Evolutionary conservation across 1,140 invertebrate genomes (phyloP).

Genomic region (Protaetia brevitarsis): DNA sequence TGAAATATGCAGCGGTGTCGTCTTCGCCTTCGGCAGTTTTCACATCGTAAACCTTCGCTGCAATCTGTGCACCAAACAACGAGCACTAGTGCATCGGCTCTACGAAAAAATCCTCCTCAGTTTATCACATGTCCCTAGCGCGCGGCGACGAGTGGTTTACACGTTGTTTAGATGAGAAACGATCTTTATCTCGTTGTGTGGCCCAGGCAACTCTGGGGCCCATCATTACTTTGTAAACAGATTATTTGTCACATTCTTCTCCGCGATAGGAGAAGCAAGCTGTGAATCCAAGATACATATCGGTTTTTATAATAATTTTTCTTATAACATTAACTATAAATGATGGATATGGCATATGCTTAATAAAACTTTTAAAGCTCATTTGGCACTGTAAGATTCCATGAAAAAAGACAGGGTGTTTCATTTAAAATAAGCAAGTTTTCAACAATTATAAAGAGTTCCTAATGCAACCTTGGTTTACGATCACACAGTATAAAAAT

Average conservation of each 20-base stretch:
- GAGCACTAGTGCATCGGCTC: not conserved
- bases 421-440: no score
- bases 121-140: conserved; percentile 34
- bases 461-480: no score
- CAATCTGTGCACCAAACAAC: not conserved
- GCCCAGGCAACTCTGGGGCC: conserved; percentile 24
- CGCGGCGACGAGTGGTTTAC: conserved; percentile 33
- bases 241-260: conserved; percentile 29
- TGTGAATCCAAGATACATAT: no score
- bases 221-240: conserved; percentile 30
- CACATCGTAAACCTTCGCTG: not conserved
- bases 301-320: no score
- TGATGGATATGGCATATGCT: no score
- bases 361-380: no score
- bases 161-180: conserved; percentile 31
- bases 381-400: no score
- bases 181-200: conserved; percentile 30
- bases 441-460: no score
- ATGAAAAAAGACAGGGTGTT: no score
- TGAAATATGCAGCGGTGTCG: not conserved
- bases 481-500: no score
- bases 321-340: no score
- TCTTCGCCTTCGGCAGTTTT: not conserved
- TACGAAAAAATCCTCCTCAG: conserved; percentile 15
- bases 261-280: not conserved